These are phyloP conservation scores for Sciurus niger DNA, from an alignment of 2,113 vertebrate species.

Conservation along the genomic window DNA sequence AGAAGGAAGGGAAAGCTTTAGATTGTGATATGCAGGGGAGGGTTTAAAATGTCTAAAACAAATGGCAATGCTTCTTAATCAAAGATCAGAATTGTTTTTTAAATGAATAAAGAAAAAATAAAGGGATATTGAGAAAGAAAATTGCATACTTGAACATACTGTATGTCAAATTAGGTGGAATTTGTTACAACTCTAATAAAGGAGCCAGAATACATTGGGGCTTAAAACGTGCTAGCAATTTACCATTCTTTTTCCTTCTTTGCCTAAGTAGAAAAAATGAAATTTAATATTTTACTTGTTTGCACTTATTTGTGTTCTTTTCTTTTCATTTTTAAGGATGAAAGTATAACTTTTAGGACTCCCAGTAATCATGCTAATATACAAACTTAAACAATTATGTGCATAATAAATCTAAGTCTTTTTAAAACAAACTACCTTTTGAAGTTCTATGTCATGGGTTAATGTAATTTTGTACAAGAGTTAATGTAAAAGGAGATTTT, in stretches of 20 bases:
- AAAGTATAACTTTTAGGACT: neutral
- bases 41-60: neutral
- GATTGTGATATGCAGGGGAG: neutral
- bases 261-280: neutral
- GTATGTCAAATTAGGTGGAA: neutral
- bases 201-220: neutral
- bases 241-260: neutral
- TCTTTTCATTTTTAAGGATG: neutral
- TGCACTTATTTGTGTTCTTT: too few species aligned
- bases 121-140: neutral
- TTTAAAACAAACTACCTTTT: neutral
- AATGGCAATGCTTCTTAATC: neutral
- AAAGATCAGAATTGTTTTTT: neutral
- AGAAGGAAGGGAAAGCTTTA: neutral
- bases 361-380: neutral
- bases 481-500: neutral
- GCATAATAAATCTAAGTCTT: neutral
- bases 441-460: neutral
- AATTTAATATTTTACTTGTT: constrained; percentile 19
- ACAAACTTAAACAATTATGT: neutral
- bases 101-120: neutral
- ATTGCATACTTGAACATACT: neutral
- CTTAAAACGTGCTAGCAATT: neutral
- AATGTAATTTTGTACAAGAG: neutral
- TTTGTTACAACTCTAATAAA: neutral